Evolutionary conservation across 2,113 vertebrate species (phyloP), one percentile per base, ranked within the genome.

Genomic region (Scomber colias): DNA sequence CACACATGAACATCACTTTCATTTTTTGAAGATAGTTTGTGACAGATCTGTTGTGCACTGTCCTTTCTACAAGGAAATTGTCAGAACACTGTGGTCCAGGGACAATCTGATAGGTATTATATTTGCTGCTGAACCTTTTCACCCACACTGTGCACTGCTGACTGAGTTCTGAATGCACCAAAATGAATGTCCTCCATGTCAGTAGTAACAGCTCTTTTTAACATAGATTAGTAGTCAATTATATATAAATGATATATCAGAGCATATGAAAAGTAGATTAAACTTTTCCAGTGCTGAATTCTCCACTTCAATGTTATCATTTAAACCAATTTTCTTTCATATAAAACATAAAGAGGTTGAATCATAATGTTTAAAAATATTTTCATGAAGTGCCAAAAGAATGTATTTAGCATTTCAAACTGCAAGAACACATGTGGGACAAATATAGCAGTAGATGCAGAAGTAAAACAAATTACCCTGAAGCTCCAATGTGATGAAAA

Each of bases 71-170:
- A 3, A n/a, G 48, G 54, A n/a, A 76, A 78, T 45, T 54, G 71
- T 79, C 88, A 84, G 44, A 65, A 46, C 19, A 62, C 50, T 75
- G 61, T 76, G 66, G 69, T 59, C 56, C 75, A 57, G 61, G 64
- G 68, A 71, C 48, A 79, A 71, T 77, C 71, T 72, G 67, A 79
- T 31, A 57, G 62, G 64, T 72, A 82, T 72, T 77, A 65, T 86
- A 75, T 68, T 66, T 81, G 30, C 27, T 74, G 56, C 46, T 56
- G 48, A 27, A 2, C 24, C 24, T 27, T 27, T 74, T 62, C 65
- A 27, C 71, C 71, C 79, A 88, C 77, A 67, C 48, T 71, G 17
- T 53, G 13, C 49, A 59, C 71, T 66, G 63, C 24, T 27, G 24
- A 27, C 24, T 49, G 64, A 67, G 24, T 73, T 81, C 57, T 59